Conservation (phyloP, 2,113 vertebrate species). For the Bubo bubo region DNA sequence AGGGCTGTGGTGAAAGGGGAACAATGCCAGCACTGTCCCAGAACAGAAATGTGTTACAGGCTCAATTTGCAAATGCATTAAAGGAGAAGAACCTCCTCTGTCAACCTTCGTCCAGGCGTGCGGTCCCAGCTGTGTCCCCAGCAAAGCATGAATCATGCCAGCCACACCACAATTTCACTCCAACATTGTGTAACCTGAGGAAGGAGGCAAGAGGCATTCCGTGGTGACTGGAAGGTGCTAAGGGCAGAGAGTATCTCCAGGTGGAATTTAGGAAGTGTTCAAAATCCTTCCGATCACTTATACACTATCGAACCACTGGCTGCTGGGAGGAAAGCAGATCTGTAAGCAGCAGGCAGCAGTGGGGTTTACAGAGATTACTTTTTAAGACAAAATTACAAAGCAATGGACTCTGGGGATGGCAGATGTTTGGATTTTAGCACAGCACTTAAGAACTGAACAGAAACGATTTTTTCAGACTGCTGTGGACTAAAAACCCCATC, state of each 20-base stretch:
- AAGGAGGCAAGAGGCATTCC: background rate
- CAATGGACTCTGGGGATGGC: constrained; percentile 31
- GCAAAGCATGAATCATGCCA: background rate
- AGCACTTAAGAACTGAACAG: constrained; percentile 1
- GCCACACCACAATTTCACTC: background rate
- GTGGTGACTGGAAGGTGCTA: background rate
- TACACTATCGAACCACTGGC: background rate
- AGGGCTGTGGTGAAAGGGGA: background rate
- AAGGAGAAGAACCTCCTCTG: background rate
- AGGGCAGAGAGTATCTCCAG: background rate
- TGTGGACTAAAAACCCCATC: background rate
- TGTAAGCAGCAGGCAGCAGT: constrained; percentile 26
- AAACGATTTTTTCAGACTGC: constrained; percentile 14
- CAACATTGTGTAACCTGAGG: background rate
- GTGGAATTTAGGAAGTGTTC: background rate
- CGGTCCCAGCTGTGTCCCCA: background rate
- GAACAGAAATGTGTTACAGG: background rate
- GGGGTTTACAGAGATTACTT: constrained; percentile 50
- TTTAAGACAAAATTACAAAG: constrained; percentile 61
- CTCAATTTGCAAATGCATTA: background rate
- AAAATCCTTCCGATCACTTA: background rate
- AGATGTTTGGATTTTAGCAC: constrained; percentile 62
- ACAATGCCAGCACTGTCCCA: background rate
- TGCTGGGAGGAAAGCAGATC: constrained; percentile 9
- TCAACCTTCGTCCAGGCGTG: accelerated